A percentile compares a stretch with the other conserved stretches of the same genome.
These are phyloP conservation scores for Andrena minutula DNA, from an alignment of 2,888 invertebrate species.

Conservation along the genomic window DNA sequence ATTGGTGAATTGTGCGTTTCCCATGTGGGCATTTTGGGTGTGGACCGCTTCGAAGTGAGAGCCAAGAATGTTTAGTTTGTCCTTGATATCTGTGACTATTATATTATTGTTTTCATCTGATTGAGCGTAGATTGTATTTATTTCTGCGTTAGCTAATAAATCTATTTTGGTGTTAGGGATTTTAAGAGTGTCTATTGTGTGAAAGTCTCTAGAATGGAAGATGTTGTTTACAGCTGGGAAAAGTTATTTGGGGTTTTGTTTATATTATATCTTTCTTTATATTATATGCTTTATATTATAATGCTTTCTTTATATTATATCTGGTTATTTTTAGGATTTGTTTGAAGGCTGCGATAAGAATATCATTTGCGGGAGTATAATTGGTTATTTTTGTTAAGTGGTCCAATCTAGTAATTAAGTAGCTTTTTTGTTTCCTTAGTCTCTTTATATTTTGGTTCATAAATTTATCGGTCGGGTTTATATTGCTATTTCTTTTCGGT, in stretches of 20 bases:
- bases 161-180: neutral
- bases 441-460: neutral
- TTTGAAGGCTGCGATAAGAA: no score
- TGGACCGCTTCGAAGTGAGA: slow-evolving; percentile 12
- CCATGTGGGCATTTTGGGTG: slow-evolving; percentile 8
- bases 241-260: neutral
- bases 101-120: neutral
- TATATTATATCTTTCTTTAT: no score
- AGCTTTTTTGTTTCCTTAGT: neutral
- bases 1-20: neutral
- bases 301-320: no score
- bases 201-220: neutral
- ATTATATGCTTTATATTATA: no score
- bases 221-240: slow-evolving; percentile 24
- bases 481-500: neutral
- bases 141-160: neutral
- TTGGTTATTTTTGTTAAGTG: neutral
- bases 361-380: neutral
- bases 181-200: neutral
- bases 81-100: neutral
- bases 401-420: neutral
- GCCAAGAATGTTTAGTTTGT: slow-evolving; percentile 22
- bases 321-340: no score
- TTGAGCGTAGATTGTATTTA: neutral
- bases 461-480: neutral